These are phyloP conservation scores for Coreoperca whiteheadi DNA, from an alignment of 2,113 vertebrate species.

Conservation along the genomic window DNA sequence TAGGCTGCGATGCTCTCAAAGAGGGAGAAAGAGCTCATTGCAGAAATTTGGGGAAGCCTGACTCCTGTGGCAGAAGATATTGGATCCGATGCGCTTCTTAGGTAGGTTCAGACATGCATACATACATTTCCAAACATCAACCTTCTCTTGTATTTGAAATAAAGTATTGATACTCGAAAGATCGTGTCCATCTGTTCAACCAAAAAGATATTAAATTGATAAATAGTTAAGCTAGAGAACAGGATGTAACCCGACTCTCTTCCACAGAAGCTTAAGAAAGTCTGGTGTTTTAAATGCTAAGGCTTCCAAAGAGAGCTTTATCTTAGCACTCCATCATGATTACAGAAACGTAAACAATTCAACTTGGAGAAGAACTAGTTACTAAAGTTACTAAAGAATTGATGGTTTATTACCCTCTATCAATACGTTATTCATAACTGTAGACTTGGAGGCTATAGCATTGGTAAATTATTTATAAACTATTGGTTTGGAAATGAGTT, in stretches of 20 bases:
- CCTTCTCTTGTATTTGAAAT: background rate
- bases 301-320: background rate
- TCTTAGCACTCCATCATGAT: background rate
- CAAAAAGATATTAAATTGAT: background rate
- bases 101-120: constrained; percentile 68
- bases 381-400: background rate
- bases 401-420: background rate
- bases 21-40: constrained; percentile 78
- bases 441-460: background rate
- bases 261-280: background rate
- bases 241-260: background rate
- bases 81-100: constrained; percentile 82
- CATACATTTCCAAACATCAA: background rate
- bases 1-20: constrained; percentile 77
- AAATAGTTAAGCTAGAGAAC: background rate
- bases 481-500: too few relatives aligned
- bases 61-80: constrained; percentile 78
- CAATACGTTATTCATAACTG: background rate
- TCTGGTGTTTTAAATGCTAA: background rate
- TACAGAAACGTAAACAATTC: background rate
- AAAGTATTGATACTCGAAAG: background rate
- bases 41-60: constrained; percentile 73
- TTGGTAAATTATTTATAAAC: background rate
- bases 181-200: too few relatives aligned
- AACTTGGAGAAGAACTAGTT: too few relatives aligned